Evolutionary conservation across 2,888 invertebrate genomes (phyloP).

Genomic region (Cheilosia impressa): DNA sequence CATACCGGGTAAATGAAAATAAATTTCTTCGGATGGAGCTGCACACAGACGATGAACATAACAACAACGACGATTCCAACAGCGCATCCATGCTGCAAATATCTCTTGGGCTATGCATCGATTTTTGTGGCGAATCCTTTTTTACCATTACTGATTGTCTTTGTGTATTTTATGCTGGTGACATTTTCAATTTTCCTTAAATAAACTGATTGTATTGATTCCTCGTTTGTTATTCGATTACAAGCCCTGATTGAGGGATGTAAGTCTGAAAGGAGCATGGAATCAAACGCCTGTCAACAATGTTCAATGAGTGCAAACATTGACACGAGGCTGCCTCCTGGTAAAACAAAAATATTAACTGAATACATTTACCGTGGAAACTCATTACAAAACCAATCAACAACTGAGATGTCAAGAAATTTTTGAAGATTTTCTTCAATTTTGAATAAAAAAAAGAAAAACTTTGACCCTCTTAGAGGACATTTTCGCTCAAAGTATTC

Average conservation of each 20-base stretch:
- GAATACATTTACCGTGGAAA: neutral
- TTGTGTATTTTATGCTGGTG: constrained; percentile 20
- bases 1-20: constrained; percentile 36
- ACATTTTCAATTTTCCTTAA: constrained; percentile 39
- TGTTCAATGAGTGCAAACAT: too few relatives aligned
- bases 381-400: constrained; percentile 35
- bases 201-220: neutral
- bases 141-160: neutral
- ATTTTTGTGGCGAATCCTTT: constrained; percentile 9
- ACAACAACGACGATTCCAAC: neutral
- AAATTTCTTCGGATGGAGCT: constrained; percentile 15
- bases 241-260: neutral
- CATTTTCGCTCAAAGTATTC: constrained; percentile 49
- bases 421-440: constrained; percentile 1
- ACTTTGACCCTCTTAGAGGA: constrained; percentile 28
- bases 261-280: neutral
- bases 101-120: constrained; percentile 7
- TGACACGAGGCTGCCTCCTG: too few relatives aligned
- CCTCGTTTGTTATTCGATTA: constrained; percentile 15
- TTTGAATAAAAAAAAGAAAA: neutral
- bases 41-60: neutral
- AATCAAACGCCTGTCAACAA: neutral
- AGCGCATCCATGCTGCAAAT: neutral
- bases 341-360: too few relatives aligned
- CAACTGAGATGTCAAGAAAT: constrained; percentile 45